Base-by-base conservation (phyloP, 2,888 invertebrate genomes). In the Apamea sordens region DNA sequence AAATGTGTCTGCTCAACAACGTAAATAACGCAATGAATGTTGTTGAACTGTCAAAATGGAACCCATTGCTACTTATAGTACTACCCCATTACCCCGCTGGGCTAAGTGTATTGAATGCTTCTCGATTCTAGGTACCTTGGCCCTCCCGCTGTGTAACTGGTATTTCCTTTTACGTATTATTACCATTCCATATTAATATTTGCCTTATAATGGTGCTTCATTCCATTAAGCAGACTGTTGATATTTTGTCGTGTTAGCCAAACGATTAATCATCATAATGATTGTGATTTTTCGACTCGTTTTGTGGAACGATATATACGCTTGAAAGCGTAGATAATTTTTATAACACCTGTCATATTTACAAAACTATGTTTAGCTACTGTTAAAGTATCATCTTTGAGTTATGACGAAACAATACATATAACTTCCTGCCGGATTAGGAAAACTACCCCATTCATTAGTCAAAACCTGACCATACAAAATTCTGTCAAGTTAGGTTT, bases 111-210 rank as follows among this genome's bases (percentile, higher is more conserved):
- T 84, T 73, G 56, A 0, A 68, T 18, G 28, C 18, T 68, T 71
- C 74, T 63, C 6, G 4, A n/a, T 47, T 53, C 21, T 53, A 36
- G 24, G 21, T 63, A 8, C 8, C 15, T 65, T 82, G 41, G 21
- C 47, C 64, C 70, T 67, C 53, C 67, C 32, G 4, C 44, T n/a
- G 41, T 36, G 41, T 21, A 41, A 74, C 53, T 44, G 28, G 13
- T 56, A 73, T 82, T 82, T 84, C 72, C 84, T 84, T 73, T 79
- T 28, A n/a, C 2, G 10, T 18, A 36, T 24, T 53, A 61, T 61
- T 18, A 64, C 41, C 63, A 79, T 63, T 69, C 15, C 28, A 47
- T 21, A 64, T 53, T 78, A 79, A 41, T 79, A 84, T 53, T 61
- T n/a, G 53, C 36, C 21, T 21, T 24, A 10, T 76, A 47, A 47